Percentiles rank a stretch among this genome's conserved stretches.
Evolutionary conservation across 92 coral and sea anemone species (phyloP).

Genomic region (Siderastrea siderea): DNA sequence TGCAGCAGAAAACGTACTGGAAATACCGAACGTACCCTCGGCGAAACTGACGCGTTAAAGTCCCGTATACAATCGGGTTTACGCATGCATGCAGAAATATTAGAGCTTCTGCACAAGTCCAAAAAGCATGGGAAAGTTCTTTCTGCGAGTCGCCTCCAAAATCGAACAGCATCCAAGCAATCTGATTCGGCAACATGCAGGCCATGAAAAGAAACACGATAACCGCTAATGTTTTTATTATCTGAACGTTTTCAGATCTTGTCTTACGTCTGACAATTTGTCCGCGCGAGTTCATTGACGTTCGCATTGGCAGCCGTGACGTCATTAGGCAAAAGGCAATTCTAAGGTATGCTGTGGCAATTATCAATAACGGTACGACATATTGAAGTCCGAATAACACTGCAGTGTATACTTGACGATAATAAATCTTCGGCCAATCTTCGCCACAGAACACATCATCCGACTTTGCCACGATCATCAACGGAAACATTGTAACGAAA

Average conservation of each 20-base stretch:
- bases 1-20: conserved; percentile 64
- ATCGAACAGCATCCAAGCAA: conserved; percentile 93
- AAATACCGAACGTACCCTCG: conserved; percentile 80
- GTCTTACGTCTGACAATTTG: conserved; percentile 71
- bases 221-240: conserved; percentile 87
- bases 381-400: conserved; percentile 85
- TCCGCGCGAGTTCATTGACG: conserved; percentile 77
- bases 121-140: conserved; percentile 78
- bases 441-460: conserved; percentile 70
- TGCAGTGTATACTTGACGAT: conserved; percentile 82
- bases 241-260: conserved; percentile 78
- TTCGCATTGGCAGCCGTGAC: conserved; percentile 71
- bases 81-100: conserved; percentile 88
- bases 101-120: conserved; percentile 86
- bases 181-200: conserved; percentile 92
- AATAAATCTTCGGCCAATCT: conserved; percentile 72
- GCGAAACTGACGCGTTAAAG: conserved; percentile 88
- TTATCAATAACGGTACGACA: conserved; percentile 80
- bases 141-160: conserved; percentile 83
- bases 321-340: conserved; percentile 70
- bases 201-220: conserved; percentile 85
- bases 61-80: conserved; percentile 91
- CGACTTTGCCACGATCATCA: conserved; percentile 72
- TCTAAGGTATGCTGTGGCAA: conserved; percentile 80
- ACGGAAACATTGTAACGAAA: conserved; percentile 67